Base-by-base conservation (phyloP, 2,888 invertebrate genomes). In the Catocala sponsa region DNA sequence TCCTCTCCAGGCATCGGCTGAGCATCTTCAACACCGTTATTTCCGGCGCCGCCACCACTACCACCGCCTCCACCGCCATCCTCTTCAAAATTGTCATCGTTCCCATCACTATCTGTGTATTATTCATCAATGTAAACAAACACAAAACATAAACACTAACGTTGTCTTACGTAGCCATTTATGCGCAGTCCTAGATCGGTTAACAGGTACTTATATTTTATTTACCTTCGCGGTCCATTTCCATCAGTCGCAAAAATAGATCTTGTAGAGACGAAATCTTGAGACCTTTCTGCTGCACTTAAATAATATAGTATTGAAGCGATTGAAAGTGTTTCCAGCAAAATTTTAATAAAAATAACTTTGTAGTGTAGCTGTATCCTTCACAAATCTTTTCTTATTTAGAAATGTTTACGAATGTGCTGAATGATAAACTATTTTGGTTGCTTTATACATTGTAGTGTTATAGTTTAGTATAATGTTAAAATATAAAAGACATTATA, bases 161-260 rank as follows among this genome's bases (percentile, higher is more conserved):
- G 6, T 38, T n/a, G 4, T 49, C 25, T n/a, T 47, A 33, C 32
- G 12, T 15, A 50, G 13, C 13, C 11, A 12, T 10, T 44, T 38
- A 32, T 44, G 47, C 43, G 41, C 32, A 49, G 11, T 46, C 41
- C 13, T 12, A 25, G 38, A 32, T 9, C 5, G 12, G n/a, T 7
- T 6, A 0, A 12, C 38, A 9, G 4, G 25, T 25, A 25, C 25
- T 25, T 7, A 5, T 33, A 44, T 50, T 52, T 60, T 48, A 38
- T 80, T 75, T 56, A 89, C 90, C 82, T 53, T 82, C 82, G 11
- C 81, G 82, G 55, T 89, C 85, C 88, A 90, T 88, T 12, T 88
- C 85, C 88, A 90, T 87, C 25, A 86, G 78, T 41, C 78, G 77
- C 42, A 79, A 68, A 25, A 85, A 64, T 15, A 86, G 53, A 66